Evolutionary conservation across 37 sponge, comb jelly and placozoan species (phyloP).

Genomic region (Tethya wilhelma): DNA sequence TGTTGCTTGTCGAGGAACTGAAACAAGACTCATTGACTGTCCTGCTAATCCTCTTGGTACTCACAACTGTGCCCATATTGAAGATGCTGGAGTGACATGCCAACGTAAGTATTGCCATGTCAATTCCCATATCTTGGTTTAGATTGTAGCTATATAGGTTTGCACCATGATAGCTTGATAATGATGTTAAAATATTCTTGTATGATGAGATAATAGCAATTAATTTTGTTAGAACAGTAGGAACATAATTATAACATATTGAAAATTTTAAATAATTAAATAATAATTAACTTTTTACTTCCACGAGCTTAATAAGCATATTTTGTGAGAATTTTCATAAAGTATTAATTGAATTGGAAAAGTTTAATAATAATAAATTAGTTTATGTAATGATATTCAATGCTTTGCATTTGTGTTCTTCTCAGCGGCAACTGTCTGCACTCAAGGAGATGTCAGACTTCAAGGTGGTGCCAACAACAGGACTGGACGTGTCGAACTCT

Average conservation of each 20-base stretch:
- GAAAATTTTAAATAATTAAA: not conserved
- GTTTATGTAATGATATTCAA: not conserved
- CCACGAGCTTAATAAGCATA: not conserved
- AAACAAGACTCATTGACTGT: slow-evolving; percentile 36
- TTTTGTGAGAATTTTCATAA: too few species aligned
- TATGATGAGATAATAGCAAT: too few species aligned
- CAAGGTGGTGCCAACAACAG: slow-evolving; percentile 4
- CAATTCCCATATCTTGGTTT: not conserved
- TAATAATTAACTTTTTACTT: not conserved
- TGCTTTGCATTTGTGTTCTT: not conserved
- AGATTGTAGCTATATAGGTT: too few species aligned
- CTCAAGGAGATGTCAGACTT: slow-evolving; percentile 27
- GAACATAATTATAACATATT: not conserved
- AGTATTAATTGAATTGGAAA: too few species aligned
- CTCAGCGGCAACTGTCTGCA: not conserved
- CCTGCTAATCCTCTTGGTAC: not conserved
- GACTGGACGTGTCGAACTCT: slow-evolving; percentile 35
- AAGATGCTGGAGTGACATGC: slow-evolving; percentile 65
- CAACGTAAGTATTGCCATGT: not conserved
- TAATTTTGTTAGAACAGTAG: too few species aligned
- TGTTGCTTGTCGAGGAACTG: slow-evolving; percentile 54
- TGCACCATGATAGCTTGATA: too few species aligned
- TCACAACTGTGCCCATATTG: slow-evolving; percentile 28
- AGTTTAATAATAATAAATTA: not conserved
- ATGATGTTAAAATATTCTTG: too few species aligned